Percentiles rank a stretch among this genome's conserved stretches.
These are phyloP conservation scores for Valencia hispanica DNA, from an alignment of 2,797 vertebrate genomes.

Conservation along the genomic window DNA sequence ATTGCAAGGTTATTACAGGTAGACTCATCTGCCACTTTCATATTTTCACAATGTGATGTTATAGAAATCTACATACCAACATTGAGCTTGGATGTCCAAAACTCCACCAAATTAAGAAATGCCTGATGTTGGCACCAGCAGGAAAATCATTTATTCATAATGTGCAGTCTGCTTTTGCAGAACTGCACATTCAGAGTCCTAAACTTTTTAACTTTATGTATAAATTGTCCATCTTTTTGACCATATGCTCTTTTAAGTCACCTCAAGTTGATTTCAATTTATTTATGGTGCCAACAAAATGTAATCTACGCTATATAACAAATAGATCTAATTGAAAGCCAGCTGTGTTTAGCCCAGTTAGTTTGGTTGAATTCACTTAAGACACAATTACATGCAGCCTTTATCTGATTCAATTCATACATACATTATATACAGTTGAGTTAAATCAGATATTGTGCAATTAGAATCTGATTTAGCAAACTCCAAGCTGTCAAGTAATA, in stretches of 20 bases:
- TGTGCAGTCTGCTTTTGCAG: slow-evolving; percentile 48
- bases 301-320: background rate
- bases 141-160: slow-evolving; percentile 78
- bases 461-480: too few species aligned
- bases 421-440: too few species aligned
- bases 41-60: slow-evolving; percentile 52
- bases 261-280: background rate
- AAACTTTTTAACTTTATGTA: slow-evolving; percentile 11
- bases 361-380: too few species aligned
- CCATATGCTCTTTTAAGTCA: background rate
- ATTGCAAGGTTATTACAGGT: slow-evolving; percentile 52
- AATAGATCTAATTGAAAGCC: too few species aligned
- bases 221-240: background rate
- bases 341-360: background rate
- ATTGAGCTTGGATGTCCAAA: slow-evolving; percentile 49
- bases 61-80: slow-evolving; percentile 40
- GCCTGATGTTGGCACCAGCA: slow-evolving; percentile 69
- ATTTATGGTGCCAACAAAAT: background rate
- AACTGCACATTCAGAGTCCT: slow-evolving; percentile 39
- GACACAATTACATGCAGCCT: too few species aligned
- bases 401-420: too few species aligned
- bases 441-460: too few species aligned
- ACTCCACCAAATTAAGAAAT: slow-evolving; percentile 68
- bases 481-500: too few species aligned
- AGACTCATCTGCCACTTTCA: slow-evolving; percentile 51